Evolutionary conservation across 2,797 vertebrate genomes (phyloP).

Genomic region (Tokudaia tokunoshimensis): DNA sequence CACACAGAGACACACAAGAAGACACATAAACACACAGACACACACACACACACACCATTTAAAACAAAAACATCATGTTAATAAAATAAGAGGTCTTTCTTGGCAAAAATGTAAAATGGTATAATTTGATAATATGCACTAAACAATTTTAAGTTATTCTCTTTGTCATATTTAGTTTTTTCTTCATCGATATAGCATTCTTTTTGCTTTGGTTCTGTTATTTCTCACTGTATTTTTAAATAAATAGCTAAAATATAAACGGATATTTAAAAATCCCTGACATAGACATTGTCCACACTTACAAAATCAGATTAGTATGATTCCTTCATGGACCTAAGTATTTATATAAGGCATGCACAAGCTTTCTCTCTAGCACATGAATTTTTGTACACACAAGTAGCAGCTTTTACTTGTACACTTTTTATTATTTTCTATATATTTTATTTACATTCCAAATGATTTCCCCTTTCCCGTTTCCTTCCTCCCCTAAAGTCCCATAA

Average conservation of each 20-base stretch:
- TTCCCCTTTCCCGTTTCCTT: too few species aligned
- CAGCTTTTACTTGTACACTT: background rate
- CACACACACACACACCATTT: background rate
- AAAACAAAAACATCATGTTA: background rate
- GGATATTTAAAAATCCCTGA: background rate
- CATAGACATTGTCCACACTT: background rate
- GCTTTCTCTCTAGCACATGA: background rate
- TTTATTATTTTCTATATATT: too few species aligned
- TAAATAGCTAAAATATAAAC: background rate
- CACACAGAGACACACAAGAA: background rate
- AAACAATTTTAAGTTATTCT: background rate
- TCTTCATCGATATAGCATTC: background rate
- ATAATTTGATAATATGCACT: background rate
- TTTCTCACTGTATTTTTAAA: background rate
- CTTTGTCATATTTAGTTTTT: background rate
- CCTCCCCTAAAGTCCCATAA: too few species aligned
- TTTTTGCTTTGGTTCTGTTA: background rate
- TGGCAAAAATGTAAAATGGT: background rate
- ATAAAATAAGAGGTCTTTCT: background rate
- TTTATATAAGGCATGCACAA: background rate
- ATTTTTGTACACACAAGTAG: background rate
- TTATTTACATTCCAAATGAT: too few species aligned
- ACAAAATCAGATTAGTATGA: background rate
- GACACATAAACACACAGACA: background rate
- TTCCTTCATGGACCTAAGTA: background rate